phyloP scores from a whole-genome alignment of 2,797 vertebrate genomes.

The Mormyrops boulengeri region DNA sequence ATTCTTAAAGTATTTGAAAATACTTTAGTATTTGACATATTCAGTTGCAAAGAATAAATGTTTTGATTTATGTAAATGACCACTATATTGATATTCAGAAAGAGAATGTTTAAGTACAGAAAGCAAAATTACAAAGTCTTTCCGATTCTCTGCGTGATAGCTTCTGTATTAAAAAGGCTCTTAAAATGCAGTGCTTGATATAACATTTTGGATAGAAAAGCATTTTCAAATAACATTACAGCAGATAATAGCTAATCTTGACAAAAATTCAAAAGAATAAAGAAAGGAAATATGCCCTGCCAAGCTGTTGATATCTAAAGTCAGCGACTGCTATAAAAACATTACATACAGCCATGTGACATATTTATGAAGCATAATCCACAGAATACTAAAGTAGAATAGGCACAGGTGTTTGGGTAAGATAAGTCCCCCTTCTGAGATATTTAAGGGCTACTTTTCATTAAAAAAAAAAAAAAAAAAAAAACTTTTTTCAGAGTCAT shows the following conservation, averaged over 20 bases:
- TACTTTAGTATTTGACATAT: no score
- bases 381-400: slow-evolving; percentile 46
- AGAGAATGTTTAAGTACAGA: background rate
- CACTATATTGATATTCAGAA: background rate
- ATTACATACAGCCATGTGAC: slow-evolving; percentile 64
- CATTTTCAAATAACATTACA: slow-evolving; percentile 30
- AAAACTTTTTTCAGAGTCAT: slow-evolving; percentile 33
- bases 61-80: background rate
- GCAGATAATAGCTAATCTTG: slow-evolving; percentile 39
- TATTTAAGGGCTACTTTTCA: slow-evolving; percentile 40
- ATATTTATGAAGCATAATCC: slow-evolving; percentile 52
- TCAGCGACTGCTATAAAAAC: slow-evolving; percentile 44
- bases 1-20: background rate
- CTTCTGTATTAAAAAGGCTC: background rate
- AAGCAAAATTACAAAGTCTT: background rate
- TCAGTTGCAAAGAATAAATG: background rate
- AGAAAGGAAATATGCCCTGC: slow-evolving; percentile 27
- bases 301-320: slow-evolving; percentile 39
- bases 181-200: background rate
- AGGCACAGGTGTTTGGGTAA: slow-evolving; percentile 49
- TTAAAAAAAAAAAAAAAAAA: background rate
- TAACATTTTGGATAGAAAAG: slow-evolving; percentile 20
- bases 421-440: slow-evolving; percentile 44
- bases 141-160: background rate
- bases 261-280: slow-evolving; percentile 17